Base-by-base conservation (phyloP, 2,888 invertebrate species). In the Tillus elongatus region DNA sequence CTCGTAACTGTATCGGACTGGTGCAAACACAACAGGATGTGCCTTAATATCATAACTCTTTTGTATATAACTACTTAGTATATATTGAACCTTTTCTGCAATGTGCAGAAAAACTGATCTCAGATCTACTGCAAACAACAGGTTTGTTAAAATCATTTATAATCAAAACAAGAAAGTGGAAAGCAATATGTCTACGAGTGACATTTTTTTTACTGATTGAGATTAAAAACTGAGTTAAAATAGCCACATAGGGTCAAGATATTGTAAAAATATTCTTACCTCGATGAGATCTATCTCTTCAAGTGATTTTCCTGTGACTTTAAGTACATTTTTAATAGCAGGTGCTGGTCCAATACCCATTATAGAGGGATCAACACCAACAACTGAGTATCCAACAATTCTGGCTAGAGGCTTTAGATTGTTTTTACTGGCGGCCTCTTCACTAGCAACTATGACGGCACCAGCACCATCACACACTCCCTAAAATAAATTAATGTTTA, bases 321-420 rank as follows among this genome's bases (percentile, higher is more conserved):
- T 82, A 11, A 95, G 74, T 13, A 96, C 72, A 58, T 83, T 83
- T 56, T 81, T 74, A 35, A 97, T 96, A 12, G 98, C 93, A 1
- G 92, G 86, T 12, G 88, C 93, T 2, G 97, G 97, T 0, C 96
- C 96, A 51, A 95, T 84, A 36, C 96, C 97, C 97, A 98, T 98
- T 54, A 98, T 92, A 58, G 81, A 82, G 29, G 98, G 98, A 53
- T 96, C 96, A 30, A 95, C 95, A 36, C 95, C 95, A 43, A 93
- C 88, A 52, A 82, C 75, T n/a, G 88, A 80, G 70, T 90, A 98
- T 27, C 85, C 92, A 4, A 90, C 82, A 11, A 98, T 70, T 41
- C 95, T 76, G 1, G 95, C 97, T 37, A 98, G 68, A 0, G 97
- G 97, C 57, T 79, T 88, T 32, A 96, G 71, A 46, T 79, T 80